These are phyloP conservation scores for Metacarcinus magister DNA, from an alignment of 2,888 invertebrate species.

Conservation along the genomic window DNA sequence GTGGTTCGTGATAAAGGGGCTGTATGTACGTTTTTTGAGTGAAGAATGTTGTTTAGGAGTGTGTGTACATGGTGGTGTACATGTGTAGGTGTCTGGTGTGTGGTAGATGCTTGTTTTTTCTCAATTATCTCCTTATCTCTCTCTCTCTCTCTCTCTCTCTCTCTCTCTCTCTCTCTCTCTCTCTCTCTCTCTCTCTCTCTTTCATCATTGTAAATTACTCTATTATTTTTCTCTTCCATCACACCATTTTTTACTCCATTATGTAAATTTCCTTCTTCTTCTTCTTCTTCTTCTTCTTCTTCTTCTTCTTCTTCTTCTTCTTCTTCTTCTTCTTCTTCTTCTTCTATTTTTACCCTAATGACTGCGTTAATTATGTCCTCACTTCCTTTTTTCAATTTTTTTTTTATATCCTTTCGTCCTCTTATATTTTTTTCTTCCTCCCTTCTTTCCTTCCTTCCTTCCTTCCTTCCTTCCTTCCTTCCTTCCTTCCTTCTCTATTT, in stretches of 20 bases:
- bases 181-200: conserved; percentile 39
- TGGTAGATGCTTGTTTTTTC: neutral
- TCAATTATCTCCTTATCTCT: neutral
- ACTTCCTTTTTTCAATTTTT: too few species aligned
- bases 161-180: conserved; percentile 49
- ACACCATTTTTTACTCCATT: too few species aligned
- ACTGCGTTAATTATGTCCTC: too few species aligned
- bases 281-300: neutral
- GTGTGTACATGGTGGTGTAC: neutral
- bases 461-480: too few species aligned
- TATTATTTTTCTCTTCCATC: neutral
- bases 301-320: neutral
- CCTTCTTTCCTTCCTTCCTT: too few species aligned
- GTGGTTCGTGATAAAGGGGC: neutral
- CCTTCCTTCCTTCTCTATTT: too few species aligned
- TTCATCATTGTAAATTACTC: neutral
- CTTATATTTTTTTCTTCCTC: too few species aligned
- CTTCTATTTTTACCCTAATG: neutral
- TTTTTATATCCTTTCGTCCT: too few species aligned
- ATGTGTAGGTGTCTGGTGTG: conserved; percentile 1
- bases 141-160: conserved; percentile 40
- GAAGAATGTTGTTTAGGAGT: neutral
- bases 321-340: neutral
- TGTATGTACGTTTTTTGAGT: neutral
- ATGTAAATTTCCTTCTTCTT: neutral